Evolutionary conservation across 1,140 invertebrate genomes (phyloP).

Genomic region (Chionoecetes opilio): DNA sequence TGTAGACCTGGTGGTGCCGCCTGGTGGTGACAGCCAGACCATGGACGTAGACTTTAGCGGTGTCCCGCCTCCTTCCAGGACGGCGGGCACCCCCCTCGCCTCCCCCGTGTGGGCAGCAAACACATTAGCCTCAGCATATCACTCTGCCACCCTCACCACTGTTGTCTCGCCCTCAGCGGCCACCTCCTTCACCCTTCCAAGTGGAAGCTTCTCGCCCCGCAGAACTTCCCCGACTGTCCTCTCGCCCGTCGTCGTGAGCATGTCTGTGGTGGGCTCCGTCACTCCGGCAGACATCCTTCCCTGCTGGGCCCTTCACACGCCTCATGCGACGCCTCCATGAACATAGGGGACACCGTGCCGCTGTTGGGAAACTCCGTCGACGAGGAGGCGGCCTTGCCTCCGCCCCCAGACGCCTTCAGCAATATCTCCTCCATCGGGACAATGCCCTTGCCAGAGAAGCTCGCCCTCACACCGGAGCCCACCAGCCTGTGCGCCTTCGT

Average conservation of each 20-base stretch:
- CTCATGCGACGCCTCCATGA: constrained; percentile 51
- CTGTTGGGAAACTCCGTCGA: constrained; percentile 32
- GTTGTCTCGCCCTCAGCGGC: not conserved
- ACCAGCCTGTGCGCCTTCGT: constrained; percentile 52
- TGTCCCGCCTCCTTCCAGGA: constrained; percentile 32
- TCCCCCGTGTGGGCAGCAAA: constrained; percentile 73
- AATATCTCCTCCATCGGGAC: not conserved
- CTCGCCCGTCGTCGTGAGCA: constrained; percentile 62
- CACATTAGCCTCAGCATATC: constrained; percentile 55
- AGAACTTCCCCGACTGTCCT: constrained; percentile 62
- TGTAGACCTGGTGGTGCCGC: not conserved
- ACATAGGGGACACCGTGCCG: constrained; percentile 47
- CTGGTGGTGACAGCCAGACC: not conserved
- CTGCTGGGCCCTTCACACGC: constrained; percentile 43
- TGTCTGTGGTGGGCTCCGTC: constrained; percentile 42
- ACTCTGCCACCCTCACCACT: not conserved
- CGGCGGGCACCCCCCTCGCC: constrained; percentile 60
- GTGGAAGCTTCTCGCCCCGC: constrained; percentile 17
- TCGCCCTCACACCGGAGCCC: constrained; percentile 48
- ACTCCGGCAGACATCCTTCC: constrained; percentile 60
- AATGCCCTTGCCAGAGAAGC: not conserved
- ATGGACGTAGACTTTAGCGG: constrained; percentile 68
- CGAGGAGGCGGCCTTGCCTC: not conserved
- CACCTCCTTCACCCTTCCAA: not conserved
- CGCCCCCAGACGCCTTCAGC: not conserved